phyloP scores from a whole-genome alignment of 2,113 vertebrate species.

The Sinocyclocheilus grahami region DNA sequence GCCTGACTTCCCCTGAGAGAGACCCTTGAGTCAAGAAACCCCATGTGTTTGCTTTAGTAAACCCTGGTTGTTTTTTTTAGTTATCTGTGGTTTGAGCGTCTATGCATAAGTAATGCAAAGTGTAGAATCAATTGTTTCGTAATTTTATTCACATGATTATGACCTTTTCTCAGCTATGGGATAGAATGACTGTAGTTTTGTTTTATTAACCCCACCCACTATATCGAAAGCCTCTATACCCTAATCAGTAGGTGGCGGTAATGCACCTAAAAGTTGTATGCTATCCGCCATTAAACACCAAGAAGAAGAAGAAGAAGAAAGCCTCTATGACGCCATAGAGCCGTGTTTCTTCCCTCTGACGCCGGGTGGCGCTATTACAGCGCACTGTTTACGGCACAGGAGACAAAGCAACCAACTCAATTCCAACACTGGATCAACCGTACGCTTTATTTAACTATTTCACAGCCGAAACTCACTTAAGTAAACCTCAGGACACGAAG shows the following conservation, averaged over 20 bases:
- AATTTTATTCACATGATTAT: background rate
- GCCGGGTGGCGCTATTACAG: slow-evolving; percentile 77
- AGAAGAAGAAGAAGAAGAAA: slow-evolving; percentile 15
- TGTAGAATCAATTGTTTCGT: background rate
- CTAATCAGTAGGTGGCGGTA: too few relatives aligned
- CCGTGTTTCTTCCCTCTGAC: slow-evolving; percentile 78
- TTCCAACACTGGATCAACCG: slow-evolving; percentile 75
- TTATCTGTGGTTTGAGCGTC: background rate
- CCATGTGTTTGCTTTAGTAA: slow-evolving; percentile 46
- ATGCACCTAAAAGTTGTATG: too few relatives aligned
- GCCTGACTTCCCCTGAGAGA: slow-evolving; percentile 48
- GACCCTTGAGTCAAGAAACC: slow-evolving; percentile 61
- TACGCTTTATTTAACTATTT: slow-evolving; percentile 77
- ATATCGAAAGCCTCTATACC: slow-evolving; percentile 62
- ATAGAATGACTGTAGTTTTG: slow-evolving; percentile 34
- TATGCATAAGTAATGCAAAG: background rate
- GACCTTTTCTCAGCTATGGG: background rate
- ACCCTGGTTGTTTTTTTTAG: background rate
- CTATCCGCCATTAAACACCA: too few relatives aligned
- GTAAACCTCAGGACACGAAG: slow-evolving; percentile 42
- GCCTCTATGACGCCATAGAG: slow-evolving; percentile 73
- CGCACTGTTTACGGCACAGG: slow-evolving; percentile 73
- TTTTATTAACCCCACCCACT: slow-evolving; percentile 56
- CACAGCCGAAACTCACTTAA: slow-evolving; percentile 58
- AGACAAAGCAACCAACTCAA: slow-evolving; percentile 84